phyloP scores from a whole-genome alignment of 2,797 vertebrate genomes.

The Spinus olivaceus region DNA sequence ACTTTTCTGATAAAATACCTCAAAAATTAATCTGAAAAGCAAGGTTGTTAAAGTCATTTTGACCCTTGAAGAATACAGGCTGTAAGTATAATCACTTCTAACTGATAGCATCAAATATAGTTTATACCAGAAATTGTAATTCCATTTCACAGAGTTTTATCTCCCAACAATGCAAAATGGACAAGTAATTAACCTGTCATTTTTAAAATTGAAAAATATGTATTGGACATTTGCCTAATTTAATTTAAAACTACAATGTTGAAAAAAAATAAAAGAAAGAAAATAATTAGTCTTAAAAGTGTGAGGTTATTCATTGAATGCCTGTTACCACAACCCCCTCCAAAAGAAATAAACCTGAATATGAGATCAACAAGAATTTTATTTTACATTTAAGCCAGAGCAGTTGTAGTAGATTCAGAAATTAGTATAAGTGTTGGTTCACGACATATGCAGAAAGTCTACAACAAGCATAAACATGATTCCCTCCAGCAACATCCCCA shows the following conservation, averaged over 20 bases:
- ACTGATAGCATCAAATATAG: neutral
- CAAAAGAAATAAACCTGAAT: neutral
- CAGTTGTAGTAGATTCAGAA: neutral
- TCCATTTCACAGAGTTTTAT: neutral
- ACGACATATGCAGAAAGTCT: neutral
- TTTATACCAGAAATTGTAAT: neutral
- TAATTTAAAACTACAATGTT: neutral
- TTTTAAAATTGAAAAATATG: neutral
- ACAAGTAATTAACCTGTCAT: neutral
- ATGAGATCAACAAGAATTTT: neutral
- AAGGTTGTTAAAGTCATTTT: neutral
- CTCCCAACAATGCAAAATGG: neutral
- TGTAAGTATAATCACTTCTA: neutral
- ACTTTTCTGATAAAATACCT: neutral
- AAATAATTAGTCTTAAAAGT: neutral
- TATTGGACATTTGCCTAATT: neutral
- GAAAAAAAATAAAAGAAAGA: neutral
- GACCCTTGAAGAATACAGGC: neutral
- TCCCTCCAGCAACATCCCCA: neutral
- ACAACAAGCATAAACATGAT: neutral
- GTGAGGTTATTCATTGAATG: neutral
- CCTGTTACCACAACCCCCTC: neutral
- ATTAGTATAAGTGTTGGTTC: neutral
- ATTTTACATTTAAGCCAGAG: neutral
- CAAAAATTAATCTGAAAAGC: neutral